A percentile compares a stretch with the other conserved stretches of the same genome.
Evolutionary conservation across 2,888 invertebrate species (phyloP).

Genomic region (Drosophila ustulata): DNA sequence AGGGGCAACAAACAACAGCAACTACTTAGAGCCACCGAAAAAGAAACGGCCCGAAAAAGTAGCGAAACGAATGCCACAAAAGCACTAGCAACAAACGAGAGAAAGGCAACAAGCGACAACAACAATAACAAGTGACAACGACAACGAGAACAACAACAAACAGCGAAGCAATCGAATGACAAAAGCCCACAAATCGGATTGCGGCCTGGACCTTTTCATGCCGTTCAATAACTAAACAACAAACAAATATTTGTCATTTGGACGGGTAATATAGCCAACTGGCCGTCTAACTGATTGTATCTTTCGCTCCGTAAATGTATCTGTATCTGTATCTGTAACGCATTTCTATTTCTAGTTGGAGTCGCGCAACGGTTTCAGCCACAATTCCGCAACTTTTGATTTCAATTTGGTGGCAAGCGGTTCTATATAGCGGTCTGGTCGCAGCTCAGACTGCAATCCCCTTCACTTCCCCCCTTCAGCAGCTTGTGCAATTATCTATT

Average conservation of each 20-base stretch:
- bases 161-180: slow-evolving; percentile 66
- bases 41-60: slow-evolving; percentile 73
- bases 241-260: slow-evolving; percentile 71
- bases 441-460: not conserved
- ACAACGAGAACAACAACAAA: slow-evolving; percentile 39
- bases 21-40: slow-evolving; percentile 56
- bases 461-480: not conserved
- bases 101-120: slow-evolving; percentile 64
- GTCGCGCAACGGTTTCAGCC: slow-evolving; percentile 48
- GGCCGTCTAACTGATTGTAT: slow-evolving; percentile 44
- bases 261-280: slow-evolving; percentile 62
- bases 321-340: slow-evolving; percentile 26
- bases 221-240: slow-evolving; percentile 71
- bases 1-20: slow-evolving; percentile 43
- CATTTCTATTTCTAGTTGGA: slow-evolving; percentile 34
- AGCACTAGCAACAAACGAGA: slow-evolving; percentile 53
- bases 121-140: slow-evolving; percentile 32
- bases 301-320: slow-evolving; percentile 18
- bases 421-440: slow-evolving; percentile 61
- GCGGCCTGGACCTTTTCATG: slow-evolving; percentile 69
- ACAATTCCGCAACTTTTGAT: slow-evolving; percentile 69
- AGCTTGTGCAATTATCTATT: slow-evolving; percentile 53
- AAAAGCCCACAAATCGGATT: slow-evolving; percentile 80
- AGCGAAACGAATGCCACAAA: slow-evolving; percentile 75
- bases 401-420: slow-evolving; percentile 51